Percentiles rank a stretch among this genome's conserved stretches.
These are phyloP conservation scores for Parauchenoglanis punctatus DNA, from an alignment of 2,797 vertebrate species.

Conservation along the genomic window DNA sequence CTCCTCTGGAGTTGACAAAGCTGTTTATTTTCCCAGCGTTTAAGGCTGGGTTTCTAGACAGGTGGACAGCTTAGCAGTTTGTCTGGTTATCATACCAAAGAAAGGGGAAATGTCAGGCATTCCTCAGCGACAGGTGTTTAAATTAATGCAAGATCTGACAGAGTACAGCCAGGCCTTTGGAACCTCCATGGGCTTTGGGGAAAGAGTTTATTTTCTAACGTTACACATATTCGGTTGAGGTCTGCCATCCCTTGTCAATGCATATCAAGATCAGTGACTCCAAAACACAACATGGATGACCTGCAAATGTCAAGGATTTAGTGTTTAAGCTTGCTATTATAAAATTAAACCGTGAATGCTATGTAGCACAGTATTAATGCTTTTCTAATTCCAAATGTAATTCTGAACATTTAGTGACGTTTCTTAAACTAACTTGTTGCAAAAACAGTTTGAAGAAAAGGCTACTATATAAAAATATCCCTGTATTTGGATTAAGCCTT, in stretches of 20 bases:
- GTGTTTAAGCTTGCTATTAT: neutral
- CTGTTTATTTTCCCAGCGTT: conserved; percentile 71
- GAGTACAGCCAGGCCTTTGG: conserved; percentile 44
- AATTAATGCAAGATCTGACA: conserved; percentile 65
- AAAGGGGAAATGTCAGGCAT: conserved; percentile 72
- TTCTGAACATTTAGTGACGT: neutral
- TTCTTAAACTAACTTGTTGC: neutral
- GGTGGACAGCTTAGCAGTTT: conserved; percentile 70
- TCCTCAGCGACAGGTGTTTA: conserved; percentile 80
- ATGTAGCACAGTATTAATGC: neutral
- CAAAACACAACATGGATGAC: neutral
- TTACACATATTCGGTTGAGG: conserved; percentile 17
- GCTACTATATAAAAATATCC: conserved; percentile 1
- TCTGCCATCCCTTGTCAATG: conserved; percentile 41
- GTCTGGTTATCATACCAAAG: conserved; percentile 58
- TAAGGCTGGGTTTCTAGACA: conserved; percentile 66
- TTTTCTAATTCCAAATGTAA: neutral
- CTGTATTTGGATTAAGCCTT: conserved; percentile 28
- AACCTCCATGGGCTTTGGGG: conserved; percentile 29
- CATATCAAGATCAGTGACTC: conserved; percentile 22
- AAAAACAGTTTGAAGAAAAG: neutral
- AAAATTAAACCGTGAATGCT: too few relatives aligned
- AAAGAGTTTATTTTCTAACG: conserved; percentile 31
- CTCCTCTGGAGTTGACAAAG: conserved; percentile 30
- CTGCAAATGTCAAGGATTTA: neutral